Conservation (phyloP, 2,113 vertebrate genomes). For the Cynocephalus volans region DNA sequence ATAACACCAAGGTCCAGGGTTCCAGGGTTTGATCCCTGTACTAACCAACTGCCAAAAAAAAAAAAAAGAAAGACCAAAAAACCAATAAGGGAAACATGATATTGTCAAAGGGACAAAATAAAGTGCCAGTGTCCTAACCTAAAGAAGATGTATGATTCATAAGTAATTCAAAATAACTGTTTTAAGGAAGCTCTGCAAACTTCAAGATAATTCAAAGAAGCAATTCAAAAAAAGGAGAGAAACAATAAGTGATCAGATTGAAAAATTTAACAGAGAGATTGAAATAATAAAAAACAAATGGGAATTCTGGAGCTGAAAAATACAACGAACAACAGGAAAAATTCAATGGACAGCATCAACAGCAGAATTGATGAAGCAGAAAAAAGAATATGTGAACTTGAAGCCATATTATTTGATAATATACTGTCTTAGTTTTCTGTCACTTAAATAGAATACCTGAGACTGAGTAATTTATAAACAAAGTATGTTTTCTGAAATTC, state of each 20-base stretch:
- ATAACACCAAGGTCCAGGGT: too few relatives aligned
- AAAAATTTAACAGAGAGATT: not conserved
- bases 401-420: not conserved
- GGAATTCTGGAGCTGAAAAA: not conserved
- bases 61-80: too few relatives aligned
- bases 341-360: not conserved
- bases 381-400: not conserved
- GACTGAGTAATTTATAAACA: too few relatives aligned
- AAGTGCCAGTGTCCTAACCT: not conserved
- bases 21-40: too few relatives aligned
- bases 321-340: not conserved
- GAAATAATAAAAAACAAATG: not conserved
- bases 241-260: not conserved
- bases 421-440: not conserved
- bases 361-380: not conserved
- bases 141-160: not conserved
- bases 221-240: not conserved
- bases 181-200: not conserved
- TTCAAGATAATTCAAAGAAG: not conserved
- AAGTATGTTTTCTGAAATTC: too few relatives aligned
- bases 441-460: too few relatives aligned
- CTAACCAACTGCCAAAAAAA: too few relatives aligned
- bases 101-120: not conserved
- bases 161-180: not conserved
- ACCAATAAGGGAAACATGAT: not conserved